phyloP scores from a whole-genome alignment of 2,113 vertebrate species.

The Brachionichthys hirsutus region DNA sequence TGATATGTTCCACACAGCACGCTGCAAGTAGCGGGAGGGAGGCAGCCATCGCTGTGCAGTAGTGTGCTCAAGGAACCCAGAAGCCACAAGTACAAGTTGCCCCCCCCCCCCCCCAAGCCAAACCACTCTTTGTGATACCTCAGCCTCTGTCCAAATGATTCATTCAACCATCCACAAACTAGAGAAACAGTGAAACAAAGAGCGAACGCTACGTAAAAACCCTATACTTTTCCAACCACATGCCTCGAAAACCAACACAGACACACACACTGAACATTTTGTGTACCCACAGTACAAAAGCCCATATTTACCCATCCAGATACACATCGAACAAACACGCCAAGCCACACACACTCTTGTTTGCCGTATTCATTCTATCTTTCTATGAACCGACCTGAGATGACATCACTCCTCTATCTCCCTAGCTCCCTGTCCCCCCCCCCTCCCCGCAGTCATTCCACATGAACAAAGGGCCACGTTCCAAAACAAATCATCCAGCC shows the following conservation, averaged over 20 bases:
- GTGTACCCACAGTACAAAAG: slow-evolving; percentile 9
- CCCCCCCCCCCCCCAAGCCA: slow-evolving; percentile 38
- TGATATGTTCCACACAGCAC: slow-evolving; percentile 37
- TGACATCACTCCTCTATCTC: slow-evolving; percentile 69
- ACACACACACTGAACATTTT: slow-evolving; percentile 5
- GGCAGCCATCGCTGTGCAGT: slow-evolving; percentile 36
- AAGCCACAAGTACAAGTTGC: slow-evolving; percentile 68
- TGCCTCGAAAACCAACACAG: slow-evolving; percentile 8
- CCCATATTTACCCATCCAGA: too few species aligned
- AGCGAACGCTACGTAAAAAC: slow-evolving; percentile 55
- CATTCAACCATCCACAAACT: slow-evolving; percentile 64
- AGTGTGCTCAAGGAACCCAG: slow-evolving; percentile 49
- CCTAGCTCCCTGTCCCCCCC: not conserved
- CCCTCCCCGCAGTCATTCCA: slow-evolving; percentile 37
- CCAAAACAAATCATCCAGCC: slow-evolving; percentile 72
- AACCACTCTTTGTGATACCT: slow-evolving; percentile 65
- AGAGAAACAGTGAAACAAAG: slow-evolving; percentile 70
- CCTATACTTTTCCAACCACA: slow-evolving; percentile 65
- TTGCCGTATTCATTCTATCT: slow-evolving; percentile 36
- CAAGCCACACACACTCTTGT: slow-evolving; percentile 28
- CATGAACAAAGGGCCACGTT: slow-evolving; percentile 66
- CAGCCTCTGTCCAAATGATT: slow-evolving; percentile 64
- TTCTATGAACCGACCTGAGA: slow-evolving; percentile 54
- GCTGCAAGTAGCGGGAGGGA: slow-evolving; percentile 29
- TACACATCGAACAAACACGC: slow-evolving; percentile 7